Evolutionary conservation across 2,797 vertebrate species (phyloP).

Genomic region (Bradypodion pumilum): DNA sequence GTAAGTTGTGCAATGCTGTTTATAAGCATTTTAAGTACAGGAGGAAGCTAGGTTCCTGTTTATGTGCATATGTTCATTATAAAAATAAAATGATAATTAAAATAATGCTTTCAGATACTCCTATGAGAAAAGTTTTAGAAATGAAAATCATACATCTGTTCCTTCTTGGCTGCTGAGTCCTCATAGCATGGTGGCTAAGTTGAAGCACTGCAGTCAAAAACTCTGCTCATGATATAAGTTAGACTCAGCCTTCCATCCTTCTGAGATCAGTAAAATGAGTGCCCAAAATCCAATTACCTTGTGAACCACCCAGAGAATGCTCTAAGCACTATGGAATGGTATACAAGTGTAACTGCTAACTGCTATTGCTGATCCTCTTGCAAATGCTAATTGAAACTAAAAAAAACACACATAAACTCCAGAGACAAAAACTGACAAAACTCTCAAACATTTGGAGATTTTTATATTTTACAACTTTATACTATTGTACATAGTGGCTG

Average conservation of each 20-base stretch:
- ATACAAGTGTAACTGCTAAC: too few relatives aligned
- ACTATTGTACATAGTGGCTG: background rate
- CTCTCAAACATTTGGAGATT: background rate
- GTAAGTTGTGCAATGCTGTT: background rate
- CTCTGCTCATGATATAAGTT: too few relatives aligned
- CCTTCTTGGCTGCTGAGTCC: background rate
- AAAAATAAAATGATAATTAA: constrained; percentile 24
- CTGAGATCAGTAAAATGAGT: too few relatives aligned
- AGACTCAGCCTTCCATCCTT: too few relatives aligned
- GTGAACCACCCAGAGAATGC: too few relatives aligned
- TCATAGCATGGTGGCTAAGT: too few relatives aligned
- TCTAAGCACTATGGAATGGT: too few relatives aligned
- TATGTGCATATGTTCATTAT: background rate
- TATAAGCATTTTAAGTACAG: background rate
- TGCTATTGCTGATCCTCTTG: background rate
- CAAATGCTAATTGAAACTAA: constrained; percentile 2
- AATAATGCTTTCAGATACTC: constrained; percentile 11
- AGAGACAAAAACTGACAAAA: background rate
- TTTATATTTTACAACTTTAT: background rate
- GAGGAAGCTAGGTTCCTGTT: background rate
- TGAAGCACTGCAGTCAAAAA: too few relatives aligned
- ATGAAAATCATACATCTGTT: constrained; percentile 13
- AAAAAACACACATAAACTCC: background rate
- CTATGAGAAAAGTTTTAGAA: constrained; percentile 22
- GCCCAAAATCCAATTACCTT: too few relatives aligned